These are phyloP conservation scores for Ramphastos sulfuratus DNA, from an alignment of 2,113 vertebrate genomes.

Conservation along the genomic window DNA sequence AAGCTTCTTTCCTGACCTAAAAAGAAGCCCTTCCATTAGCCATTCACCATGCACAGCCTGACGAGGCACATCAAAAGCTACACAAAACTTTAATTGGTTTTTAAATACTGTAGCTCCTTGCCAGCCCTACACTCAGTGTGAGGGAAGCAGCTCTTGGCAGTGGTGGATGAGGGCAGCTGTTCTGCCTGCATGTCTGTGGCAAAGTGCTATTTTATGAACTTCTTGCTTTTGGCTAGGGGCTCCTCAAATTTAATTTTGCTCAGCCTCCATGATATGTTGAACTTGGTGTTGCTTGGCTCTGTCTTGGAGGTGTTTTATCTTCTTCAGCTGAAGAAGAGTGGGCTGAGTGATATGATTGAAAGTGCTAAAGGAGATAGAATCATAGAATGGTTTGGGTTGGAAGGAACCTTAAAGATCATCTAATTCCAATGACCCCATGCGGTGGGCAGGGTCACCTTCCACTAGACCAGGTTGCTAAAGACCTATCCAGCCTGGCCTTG, in stretches of 20 bases:
- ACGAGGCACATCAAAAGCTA: neutral
- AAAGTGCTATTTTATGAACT: neutral
- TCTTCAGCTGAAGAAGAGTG: neutral
- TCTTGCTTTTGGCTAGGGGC: neutral
- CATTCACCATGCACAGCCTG: neutral
- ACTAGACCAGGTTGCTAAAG: too few relatives aligned
- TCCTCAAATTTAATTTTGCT: neutral
- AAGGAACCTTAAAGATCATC: too few relatives aligned
- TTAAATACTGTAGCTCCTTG: neutral
- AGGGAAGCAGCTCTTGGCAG: conserved; percentile 1
- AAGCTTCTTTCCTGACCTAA: neutral
- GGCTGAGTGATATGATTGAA: neutral
- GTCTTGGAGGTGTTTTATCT: fast-evolving
- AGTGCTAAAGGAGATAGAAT: neutral
- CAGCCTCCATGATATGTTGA: fast-evolving
- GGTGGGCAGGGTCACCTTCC: too few relatives aligned
- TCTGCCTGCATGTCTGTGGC: neutral
- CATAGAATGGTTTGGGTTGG: too few relatives aligned
- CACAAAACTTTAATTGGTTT: neutral
- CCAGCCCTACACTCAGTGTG: neutral
- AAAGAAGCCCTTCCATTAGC: neutral
- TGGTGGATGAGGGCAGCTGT: neutral
- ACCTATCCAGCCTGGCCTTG: too few relatives aligned
- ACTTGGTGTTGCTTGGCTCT: neutral
- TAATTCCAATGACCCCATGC: too few relatives aligned